Conservation (phyloP, 2,888 invertebrate species). For the Plebejus argus region DNA sequence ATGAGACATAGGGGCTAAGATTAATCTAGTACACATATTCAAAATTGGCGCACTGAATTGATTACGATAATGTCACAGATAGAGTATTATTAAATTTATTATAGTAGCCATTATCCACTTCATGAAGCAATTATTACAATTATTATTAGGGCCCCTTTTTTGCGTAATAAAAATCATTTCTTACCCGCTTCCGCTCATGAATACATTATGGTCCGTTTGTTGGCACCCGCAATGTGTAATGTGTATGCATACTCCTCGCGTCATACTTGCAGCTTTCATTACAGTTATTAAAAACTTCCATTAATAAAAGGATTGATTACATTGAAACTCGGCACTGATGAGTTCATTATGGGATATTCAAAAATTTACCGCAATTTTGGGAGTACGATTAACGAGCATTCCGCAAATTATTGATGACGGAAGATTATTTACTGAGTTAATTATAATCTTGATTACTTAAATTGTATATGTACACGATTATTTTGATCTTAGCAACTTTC, state of each 20-base stretch:
- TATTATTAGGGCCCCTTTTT: too few species aligned
- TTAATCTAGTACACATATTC: too few species aligned
- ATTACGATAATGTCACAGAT: too few species aligned
- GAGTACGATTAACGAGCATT: neutral
- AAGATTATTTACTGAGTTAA: neutral
- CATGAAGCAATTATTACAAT: too few species aligned
- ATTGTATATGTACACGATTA: too few species aligned
- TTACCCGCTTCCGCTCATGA: conserved; percentile 28
- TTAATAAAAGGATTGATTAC: conserved; percentile 47
- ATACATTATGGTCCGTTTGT: conserved; percentile 37
- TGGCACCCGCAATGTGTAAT: conserved; percentile 49
- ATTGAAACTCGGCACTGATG: conserved; percentile 15
- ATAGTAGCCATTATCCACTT: too few species aligned
- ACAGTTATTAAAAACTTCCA: conserved; percentile 75
- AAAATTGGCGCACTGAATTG: too few species aligned
- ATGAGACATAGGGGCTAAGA: too few species aligned
- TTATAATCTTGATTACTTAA: neutral
- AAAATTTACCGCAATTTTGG: conserved; percentile 1
- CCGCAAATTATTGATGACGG: neutral
- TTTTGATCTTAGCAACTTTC: too few species aligned
- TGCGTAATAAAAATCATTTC: neutral
- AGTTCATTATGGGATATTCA: neutral
- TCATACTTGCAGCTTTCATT: conserved; percentile 77
- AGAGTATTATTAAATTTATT: too few species aligned
- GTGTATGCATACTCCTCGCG: conserved; percentile 51